These are phyloP conservation scores for Synanthedon myopaeformis DNA, from an alignment of 2,888 invertebrate genomes.

Conservation along the genomic window DNA sequence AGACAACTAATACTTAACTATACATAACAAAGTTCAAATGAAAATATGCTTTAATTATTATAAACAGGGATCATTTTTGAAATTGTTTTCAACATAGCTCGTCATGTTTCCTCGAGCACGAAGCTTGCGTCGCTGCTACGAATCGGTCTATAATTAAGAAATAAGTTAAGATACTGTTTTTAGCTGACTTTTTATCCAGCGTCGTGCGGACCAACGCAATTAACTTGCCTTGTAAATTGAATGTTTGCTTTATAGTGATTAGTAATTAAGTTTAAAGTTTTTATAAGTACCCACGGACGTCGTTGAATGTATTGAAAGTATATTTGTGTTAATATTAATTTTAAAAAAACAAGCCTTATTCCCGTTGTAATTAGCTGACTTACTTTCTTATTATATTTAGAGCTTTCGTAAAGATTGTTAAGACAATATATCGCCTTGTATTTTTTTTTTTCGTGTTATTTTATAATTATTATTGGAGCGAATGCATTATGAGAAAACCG, in stretches of 20 bases:
- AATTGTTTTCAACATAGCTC: constrained; percentile 12
- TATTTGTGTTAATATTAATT: constrained; percentile 20
- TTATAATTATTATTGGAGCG: too few relatives aligned
- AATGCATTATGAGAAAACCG: too few relatives aligned
- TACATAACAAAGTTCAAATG: constrained; percentile 12
- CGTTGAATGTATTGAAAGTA: constrained; percentile 47
- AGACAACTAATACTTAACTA: constrained; percentile 36
- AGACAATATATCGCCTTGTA: too few relatives aligned
- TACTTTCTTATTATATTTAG: too few relatives aligned
- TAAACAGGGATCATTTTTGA: constrained; percentile 20
- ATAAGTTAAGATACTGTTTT: constrained; percentile 69
- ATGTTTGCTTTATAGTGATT: constrained; percentile 70
- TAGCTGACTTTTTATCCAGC: constrained; percentile 63
- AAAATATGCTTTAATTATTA: constrained; percentile 22
- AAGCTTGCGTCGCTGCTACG: constrained; percentile 56
- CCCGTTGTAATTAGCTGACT: too few relatives aligned
- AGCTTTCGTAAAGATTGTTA: too few relatives aligned
- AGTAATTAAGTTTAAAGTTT: constrained; percentile 63
- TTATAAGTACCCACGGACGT: constrained; percentile 43
- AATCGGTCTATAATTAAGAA: constrained; percentile 71
- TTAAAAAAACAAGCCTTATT: too few relatives aligned
- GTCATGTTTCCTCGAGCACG: constrained; percentile 46
- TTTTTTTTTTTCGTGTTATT: too few relatives aligned
- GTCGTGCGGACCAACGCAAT: constrained; percentile 58
- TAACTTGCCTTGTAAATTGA: constrained; percentile 69